These are phyloP conservation scores for Balaeniceps rex DNA, from an alignment of 2,113 vertebrate genomes.

Conservation along the genomic window DNA sequence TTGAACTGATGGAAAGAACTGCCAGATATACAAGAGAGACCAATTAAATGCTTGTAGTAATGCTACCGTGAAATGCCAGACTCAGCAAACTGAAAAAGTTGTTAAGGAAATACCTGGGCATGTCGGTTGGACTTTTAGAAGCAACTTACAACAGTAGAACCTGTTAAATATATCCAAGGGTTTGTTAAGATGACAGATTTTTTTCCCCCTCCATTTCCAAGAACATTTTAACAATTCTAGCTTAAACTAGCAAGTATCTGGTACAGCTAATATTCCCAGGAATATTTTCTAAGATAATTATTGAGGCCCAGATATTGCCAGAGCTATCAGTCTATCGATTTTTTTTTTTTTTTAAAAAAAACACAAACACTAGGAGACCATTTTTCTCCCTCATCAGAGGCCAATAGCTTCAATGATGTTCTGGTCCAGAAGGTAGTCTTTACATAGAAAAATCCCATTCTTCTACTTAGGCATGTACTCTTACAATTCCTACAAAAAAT, in stretches of 20 bases:
- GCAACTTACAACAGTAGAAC: neutral
- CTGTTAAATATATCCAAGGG: neutral
- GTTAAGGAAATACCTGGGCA: constrained; percentile 7
- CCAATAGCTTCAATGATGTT: neutral
- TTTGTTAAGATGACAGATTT: neutral
- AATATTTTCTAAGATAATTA: neutral
- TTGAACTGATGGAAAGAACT: neutral
- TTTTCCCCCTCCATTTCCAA: neutral
- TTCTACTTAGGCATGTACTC: neutral
- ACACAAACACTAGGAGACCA: neutral
- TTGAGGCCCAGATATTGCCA: neutral
- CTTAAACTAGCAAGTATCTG: neutral
- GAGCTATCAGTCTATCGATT: neutral
- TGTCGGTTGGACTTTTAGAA: neutral
- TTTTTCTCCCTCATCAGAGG: neutral
- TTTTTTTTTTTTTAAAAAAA: too few relatives aligned
- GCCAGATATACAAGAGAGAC: neutral
- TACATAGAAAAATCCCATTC: neutral
- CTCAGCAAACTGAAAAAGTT: neutral
- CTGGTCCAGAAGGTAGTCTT: neutral
- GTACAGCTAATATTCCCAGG: neutral
- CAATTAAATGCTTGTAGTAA: constrained; percentile 3
- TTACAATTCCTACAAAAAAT: neutral
- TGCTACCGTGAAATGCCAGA: neutral
- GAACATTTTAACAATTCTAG: neutral